Evolutionary conservation across 92 coral and sea anemone species (phyloP).

Genomic region (Phenganax marumi): DNA sequence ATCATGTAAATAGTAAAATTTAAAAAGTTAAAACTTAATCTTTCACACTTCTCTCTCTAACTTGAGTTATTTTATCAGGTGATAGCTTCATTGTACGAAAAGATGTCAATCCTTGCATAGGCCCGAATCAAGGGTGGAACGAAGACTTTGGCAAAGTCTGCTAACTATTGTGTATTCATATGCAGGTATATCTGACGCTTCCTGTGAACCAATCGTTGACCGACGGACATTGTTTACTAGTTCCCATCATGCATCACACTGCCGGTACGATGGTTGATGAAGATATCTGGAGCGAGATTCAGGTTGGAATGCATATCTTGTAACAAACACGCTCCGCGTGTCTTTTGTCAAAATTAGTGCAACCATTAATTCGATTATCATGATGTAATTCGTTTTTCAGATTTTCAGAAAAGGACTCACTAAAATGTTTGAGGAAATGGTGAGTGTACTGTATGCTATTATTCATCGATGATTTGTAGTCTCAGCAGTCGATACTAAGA

Average conservation of each 20-base stretch:
- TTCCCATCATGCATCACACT: conserved; percentile 87
- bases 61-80: too few relatives aligned
- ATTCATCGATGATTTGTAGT: too few relatives aligned
- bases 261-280: conserved; percentile 86
- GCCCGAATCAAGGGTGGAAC: too few relatives aligned
- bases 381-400: conserved; percentile 41
- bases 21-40: too few relatives aligned
- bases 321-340: too few relatives aligned
- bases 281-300: conserved; percentile 87
- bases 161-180: background rate
- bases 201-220: conserved; percentile 88
- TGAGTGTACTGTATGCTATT: conserved; percentile 26
- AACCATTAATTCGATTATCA: too few relatives aligned
- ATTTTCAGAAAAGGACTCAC: conserved; percentile 89
- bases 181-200: conserved; percentile 82
- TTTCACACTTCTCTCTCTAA: too few relatives aligned
- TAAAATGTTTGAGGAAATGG: conserved; percentile 91
- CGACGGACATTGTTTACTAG: conserved; percentile 83
- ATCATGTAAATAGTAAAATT: too few relatives aligned
- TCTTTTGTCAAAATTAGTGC: too few relatives aligned
- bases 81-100: too few relatives aligned
- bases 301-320: conserved; percentile 52
- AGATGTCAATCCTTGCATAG: too few relatives aligned
- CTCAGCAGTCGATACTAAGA: too few relatives aligned
- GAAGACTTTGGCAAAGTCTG: background rate